A percentile compares a stretch with the other conserved stretches of the same genome.
Conservation (phyloP, 2,888 invertebrate genomes). For the Fragum sueziense region DNA sequence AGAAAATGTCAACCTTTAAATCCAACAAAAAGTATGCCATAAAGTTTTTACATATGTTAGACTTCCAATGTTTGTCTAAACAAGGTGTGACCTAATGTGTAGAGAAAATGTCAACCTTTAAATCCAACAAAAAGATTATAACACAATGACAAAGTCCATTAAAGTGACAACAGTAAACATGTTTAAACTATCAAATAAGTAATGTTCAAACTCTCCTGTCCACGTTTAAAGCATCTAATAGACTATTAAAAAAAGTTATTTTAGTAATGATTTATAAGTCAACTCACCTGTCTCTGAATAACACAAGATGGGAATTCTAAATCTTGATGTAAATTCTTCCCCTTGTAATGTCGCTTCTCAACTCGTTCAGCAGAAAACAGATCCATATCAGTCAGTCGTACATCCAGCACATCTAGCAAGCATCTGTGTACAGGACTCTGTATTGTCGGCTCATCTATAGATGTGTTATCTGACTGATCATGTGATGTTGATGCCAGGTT, state of each 20-base stretch:
- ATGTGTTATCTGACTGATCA: background rate
- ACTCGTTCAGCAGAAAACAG: constrained; percentile 87
- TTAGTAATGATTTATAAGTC: too few relatives aligned
- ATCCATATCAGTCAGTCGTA: constrained; percentile 90
- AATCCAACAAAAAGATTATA: background rate
- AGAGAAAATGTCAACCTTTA: background rate
- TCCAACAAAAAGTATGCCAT: background rate
- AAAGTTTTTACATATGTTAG: too few relatives aligned
- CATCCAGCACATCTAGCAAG: constrained; percentile 89
- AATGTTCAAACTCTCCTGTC: too few relatives aligned
- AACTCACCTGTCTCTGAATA: constrained; percentile 75
- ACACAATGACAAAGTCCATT: too few relatives aligned
- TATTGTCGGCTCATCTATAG: constrained; percentile 15
- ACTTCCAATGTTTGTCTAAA: too few relatives aligned
- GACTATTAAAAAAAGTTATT: too few relatives aligned
- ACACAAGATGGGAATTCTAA: constrained; percentile 80
- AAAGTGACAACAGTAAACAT: too few relatives aligned
- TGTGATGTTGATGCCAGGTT: constrained; percentile 15
- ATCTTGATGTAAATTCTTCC: constrained; percentile 62
- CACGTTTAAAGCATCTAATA: too few relatives aligned
- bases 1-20: background rate
- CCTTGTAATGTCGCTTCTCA: constrained; percentile 65
- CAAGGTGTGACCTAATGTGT: background rate
- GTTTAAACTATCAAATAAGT: too few relatives aligned
- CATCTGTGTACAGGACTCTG: constrained; percentile 81